Percentiles rank a stretch among this genome's conserved stretches.
phyloP scores from a whole-genome alignment of 2,113 vertebrate genomes.

The Atrichornis clamosus region DNA sequence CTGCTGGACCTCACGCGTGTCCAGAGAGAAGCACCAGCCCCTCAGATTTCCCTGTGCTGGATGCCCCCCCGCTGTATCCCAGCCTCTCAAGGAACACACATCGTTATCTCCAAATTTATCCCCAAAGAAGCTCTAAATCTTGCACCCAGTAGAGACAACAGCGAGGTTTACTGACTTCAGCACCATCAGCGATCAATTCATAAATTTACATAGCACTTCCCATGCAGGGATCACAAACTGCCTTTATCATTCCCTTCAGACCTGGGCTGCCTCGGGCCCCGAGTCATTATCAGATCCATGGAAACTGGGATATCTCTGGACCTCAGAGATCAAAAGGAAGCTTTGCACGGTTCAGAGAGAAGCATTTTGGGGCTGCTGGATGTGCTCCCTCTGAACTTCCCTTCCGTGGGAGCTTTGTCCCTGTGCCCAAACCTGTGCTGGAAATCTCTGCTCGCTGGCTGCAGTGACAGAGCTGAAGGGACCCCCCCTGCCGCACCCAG shows the following conservation, averaged over 20 bases:
- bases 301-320: background rate
- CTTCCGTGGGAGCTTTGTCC: background rate
- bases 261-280: background rate
- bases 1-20: background rate
- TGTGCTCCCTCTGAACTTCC: background rate
- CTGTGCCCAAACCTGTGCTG: background rate
- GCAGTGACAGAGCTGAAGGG: background rate
- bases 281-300: background rate
- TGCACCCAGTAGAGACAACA: background rate
- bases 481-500: background rate
- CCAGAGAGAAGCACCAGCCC: background rate
- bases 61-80: background rate
- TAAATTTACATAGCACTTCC: background rate
- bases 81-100: background rate
- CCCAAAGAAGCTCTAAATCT: background rate
- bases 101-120: background rate
- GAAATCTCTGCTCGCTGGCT: background rate
- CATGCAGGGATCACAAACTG: background rate
- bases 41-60: background rate
- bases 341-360: background rate
- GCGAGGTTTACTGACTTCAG: background rate
- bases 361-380: background rate
- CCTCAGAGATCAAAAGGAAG: slow-evolving; percentile 20
- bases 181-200: background rate
- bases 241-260: slow-evolving; percentile 5